phyloP scores from a whole-genome alignment of 2,797 vertebrate genomes.

The Dendrocincla fuliginosa region DNA sequence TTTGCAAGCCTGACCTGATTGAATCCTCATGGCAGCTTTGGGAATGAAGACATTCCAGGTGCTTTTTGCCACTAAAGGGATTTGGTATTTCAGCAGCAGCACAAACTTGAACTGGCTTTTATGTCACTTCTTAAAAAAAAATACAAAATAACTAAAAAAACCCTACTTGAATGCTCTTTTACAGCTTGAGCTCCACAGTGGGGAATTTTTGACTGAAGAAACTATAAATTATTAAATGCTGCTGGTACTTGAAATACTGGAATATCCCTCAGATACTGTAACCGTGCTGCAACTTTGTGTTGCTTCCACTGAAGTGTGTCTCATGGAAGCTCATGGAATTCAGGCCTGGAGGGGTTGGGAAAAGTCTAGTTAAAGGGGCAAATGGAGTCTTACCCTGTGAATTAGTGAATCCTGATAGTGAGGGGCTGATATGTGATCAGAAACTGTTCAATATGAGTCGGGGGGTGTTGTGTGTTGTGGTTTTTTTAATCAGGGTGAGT shows the following conservation, averaged over 20 bases:
- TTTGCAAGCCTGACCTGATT: neutral
- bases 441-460: neutral
- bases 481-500: neutral
- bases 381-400: neutral
- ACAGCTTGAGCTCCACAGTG: rapidly evolving
- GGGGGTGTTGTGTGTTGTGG: rapidly evolving
- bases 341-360: neutral
- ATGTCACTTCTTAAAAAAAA: neutral
- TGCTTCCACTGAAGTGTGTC: neutral
- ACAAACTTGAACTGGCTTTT: neutral
- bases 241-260: neutral
- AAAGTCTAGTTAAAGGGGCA: neutral
- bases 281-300: neutral
- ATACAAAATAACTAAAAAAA: rapidly evolving
- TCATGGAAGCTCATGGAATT: neutral
- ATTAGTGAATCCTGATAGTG: neutral
- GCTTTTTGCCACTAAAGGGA: neutral
- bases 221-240: neutral
- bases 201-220: neutral
- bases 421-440: neutral
- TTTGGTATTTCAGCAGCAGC: neutral
- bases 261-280: neutral
- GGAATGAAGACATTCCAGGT: neutral
- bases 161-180: neutral
- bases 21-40: neutral